These are phyloP conservation scores for Nudaria mundana DNA, from an alignment of 2,888 invertebrate species.

Conservation along the genomic window DNA sequence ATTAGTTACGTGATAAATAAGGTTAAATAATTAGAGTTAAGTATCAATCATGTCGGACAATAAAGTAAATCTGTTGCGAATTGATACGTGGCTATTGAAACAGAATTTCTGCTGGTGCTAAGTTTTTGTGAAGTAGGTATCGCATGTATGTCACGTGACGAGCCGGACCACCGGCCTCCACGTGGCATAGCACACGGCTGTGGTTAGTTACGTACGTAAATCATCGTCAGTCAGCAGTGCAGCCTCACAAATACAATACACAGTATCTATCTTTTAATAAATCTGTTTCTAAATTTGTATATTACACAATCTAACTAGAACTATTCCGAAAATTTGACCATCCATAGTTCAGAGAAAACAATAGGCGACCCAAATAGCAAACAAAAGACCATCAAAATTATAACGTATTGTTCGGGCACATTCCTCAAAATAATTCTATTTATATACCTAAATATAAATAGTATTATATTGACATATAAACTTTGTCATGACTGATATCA, in stretches of 20 bases:
- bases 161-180: conserved; percentile 30
- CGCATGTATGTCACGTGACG: conserved; percentile 41
- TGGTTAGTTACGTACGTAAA: conserved; percentile 59
- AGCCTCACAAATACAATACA: conserved; percentile 29
- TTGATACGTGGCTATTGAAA: too few species aligned
- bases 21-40: conserved; percentile 6
- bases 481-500: conserved; percentile 24
- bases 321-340: conserved; percentile 16
- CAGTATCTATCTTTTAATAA: not conserved
- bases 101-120: conserved; percentile 23
- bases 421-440: too few species aligned
- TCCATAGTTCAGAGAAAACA: conserved; percentile 37
- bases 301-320: not conserved
- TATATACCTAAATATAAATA: too few species aligned
- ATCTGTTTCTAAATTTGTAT: not conserved
- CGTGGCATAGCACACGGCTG: conserved; percentile 53
- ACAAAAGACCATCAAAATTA: conserved; percentile 33
- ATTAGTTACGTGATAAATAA: too few species aligned
- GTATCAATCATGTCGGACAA: too few species aligned
- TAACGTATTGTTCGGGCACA: conserved; percentile 19
- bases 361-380: conserved; percentile 41
- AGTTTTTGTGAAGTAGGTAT: conserved; percentile 39
- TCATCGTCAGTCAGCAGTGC: conserved; percentile 17
- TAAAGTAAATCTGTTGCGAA: too few species aligned
- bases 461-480: too few species aligned